Percentiles rank a stretch among this genome's conserved stretches.
Evolutionary conservation across 1,140 invertebrate species (phyloP).

Genomic region (Bombus cullumanus): DNA sequence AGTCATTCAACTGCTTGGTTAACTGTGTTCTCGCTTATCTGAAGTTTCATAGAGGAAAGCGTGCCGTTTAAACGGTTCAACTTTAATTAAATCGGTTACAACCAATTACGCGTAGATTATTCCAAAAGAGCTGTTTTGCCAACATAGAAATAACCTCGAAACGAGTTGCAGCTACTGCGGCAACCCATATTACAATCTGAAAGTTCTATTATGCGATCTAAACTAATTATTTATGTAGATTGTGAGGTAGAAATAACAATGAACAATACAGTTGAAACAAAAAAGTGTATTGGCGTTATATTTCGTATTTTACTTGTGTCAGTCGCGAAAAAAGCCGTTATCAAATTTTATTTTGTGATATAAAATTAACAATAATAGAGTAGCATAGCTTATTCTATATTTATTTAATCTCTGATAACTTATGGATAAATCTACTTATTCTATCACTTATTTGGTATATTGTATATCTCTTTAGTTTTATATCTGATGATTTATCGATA

Average conservation of each 20-base stretch:
- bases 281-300: neutral
- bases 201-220: neutral
- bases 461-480: neutral
- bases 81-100: slow-evolving; percentile 54
- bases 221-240: neutral
- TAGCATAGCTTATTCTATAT: neutral
- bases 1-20: neutral
- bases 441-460: neutral
- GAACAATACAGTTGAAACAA: neutral
- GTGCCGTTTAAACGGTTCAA: slow-evolving; percentile 23
- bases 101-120: slow-evolving; percentile 44
- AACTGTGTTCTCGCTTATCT: neutral
- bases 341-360: too few species aligned
- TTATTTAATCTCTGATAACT: neutral
- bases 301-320: too few species aligned
- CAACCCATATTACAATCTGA: neutral
- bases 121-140: neutral
- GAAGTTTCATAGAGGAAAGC: slow-evolving; percentile 9
- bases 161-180: slow-evolving; percentile 9
- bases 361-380: neutral
- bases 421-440: neutral
- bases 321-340: too few species aligned
- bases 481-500: neutral
- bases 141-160: slow-evolving; percentile 5
- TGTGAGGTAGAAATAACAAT: neutral